Percentiles rank a stretch among this genome's conserved stretches.
Conservation (phyloP, 2,888 invertebrate genomes). For the Campaea margaritaria region DNA sequence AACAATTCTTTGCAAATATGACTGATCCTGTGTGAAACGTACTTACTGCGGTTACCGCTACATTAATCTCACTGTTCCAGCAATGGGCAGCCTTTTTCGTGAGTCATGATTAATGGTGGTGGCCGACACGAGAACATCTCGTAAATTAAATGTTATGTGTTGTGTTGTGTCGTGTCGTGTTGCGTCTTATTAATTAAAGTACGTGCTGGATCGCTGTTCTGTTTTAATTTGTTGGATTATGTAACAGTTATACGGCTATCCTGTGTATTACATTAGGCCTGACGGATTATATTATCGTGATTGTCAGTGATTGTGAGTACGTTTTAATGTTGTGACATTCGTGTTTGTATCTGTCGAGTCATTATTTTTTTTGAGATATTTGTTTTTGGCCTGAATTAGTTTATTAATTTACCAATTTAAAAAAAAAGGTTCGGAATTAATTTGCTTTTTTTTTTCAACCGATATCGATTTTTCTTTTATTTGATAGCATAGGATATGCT, state of each 20-base stretch:
- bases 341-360: no score
- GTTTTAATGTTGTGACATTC: no score
- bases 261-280: no score
- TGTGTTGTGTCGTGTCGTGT: conserved; percentile 11
- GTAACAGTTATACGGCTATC: neutral
- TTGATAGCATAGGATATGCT: no score
- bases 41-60: conserved; percentile 9
- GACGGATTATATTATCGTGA: no score
- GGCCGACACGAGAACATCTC: conserved; percentile 34
- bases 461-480: no score
- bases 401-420: no score
- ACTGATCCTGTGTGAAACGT: neutral
- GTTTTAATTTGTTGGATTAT: conserved; percentile 4
- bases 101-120: conserved; percentile 35
- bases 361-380: no score
- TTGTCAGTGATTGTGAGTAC: no score
- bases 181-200: conserved; percentile 37
- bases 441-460: no score
- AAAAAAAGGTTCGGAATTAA: no score
- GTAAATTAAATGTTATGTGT: conserved; percentile 40
- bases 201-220: conserved; percentile 11
- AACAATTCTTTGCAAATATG: neutral
- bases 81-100: conserved; percentile 39
- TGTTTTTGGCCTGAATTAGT: no score
- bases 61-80: conserved; percentile 5